A percentile compares a stretch with the other conserved stretches of the same genome.
Conservation (phyloP, 2,888 invertebrate species). For the Drosophila paramelanica region DNA sequence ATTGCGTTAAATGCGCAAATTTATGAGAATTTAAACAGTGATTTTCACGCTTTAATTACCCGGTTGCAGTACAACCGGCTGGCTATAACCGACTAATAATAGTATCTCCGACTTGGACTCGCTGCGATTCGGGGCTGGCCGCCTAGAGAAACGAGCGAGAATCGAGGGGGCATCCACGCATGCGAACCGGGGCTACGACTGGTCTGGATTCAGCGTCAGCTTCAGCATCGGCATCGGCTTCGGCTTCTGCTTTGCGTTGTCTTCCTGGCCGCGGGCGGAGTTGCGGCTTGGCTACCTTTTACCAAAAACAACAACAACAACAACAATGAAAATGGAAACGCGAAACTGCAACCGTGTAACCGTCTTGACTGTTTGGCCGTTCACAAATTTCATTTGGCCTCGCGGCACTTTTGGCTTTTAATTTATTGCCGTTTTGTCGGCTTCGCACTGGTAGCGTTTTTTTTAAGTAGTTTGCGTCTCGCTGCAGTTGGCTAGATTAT, state of each 20-base stretch:
- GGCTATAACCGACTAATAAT: conserved; percentile 55
- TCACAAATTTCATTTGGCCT: conserved; percentile 66
- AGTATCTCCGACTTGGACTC: conserved; percentile 33
- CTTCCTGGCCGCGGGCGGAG: conserved; percentile 62
- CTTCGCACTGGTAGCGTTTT: conserved; percentile 56
- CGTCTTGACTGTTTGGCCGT: conserved; percentile 33
- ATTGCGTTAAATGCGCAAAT: conserved; percentile 78
- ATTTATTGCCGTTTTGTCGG: conserved; percentile 83
- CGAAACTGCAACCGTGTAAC: conserved; percentile 82
- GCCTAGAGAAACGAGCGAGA: conserved; percentile 26
- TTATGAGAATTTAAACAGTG: conserved; percentile 83
- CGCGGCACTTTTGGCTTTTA: conserved; percentile 73
- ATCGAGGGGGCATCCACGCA: conserved; percentile 25
- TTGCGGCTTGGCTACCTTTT: conserved; percentile 55
- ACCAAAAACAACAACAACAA: conserved; percentile 26
- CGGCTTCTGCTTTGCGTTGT: conserved; percentile 15
- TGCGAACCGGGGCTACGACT: conserved; percentile 13
- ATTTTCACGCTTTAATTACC: conserved; percentile 84
- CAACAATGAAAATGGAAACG: conserved; percentile 56
- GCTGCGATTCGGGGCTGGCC: background rate
- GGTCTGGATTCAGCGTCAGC: background rate
- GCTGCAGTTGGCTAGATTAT: conserved; percentile 24
- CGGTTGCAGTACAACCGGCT: conserved; percentile 23
- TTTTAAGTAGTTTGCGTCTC: conserved; percentile 31
- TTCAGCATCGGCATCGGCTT: conserved; percentile 1